A percentile compares a stretch with the other conserved stretches of the same genome.
Evolutionary conservation across 2,888 invertebrate genomes (phyloP).

Genomic region (Nesidiocoris tenuis): DNA sequence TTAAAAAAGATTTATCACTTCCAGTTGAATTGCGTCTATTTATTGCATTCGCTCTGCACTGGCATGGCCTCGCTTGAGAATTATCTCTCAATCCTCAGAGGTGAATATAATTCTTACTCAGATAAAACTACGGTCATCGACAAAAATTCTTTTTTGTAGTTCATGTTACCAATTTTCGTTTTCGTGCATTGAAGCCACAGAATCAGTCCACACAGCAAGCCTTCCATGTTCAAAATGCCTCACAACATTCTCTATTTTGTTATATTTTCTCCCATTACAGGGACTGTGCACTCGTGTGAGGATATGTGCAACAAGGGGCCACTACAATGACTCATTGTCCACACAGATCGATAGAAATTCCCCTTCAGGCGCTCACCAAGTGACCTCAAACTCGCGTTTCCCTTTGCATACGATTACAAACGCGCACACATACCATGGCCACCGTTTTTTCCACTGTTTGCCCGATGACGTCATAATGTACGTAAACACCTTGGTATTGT

Average conservation of each 20-base stretch:
- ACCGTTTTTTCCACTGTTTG: not conserved
- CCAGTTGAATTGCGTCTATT: not conserved
- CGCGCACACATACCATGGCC: not conserved
- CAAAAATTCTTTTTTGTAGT: no score
- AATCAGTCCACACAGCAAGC: no score
- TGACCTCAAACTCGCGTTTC: not conserved
- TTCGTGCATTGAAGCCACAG: no score
- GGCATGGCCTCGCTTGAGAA: no score
- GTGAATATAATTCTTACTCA: no score
- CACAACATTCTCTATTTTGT: no score
- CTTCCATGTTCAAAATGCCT: no score
- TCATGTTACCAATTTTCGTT: no score
- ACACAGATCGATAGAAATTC: not conserved
- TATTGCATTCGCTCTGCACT: not conserved
- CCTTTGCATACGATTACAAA: not conserved
- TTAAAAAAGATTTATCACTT: not conserved
- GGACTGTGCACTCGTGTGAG: no score
- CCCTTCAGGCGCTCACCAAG: not conserved
- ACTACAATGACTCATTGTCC: not conserved
- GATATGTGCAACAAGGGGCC: not conserved
- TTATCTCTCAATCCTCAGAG: no score
- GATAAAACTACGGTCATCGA: no score
- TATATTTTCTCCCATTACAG: no score
- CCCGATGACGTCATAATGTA: not conserved
- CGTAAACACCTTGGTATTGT: not conserved